A percentile compares a stretch with the other conserved stretches of the same genome.
Conservation (phyloP, 2,888 invertebrate species). For the Spisula subtruncata region DNA sequence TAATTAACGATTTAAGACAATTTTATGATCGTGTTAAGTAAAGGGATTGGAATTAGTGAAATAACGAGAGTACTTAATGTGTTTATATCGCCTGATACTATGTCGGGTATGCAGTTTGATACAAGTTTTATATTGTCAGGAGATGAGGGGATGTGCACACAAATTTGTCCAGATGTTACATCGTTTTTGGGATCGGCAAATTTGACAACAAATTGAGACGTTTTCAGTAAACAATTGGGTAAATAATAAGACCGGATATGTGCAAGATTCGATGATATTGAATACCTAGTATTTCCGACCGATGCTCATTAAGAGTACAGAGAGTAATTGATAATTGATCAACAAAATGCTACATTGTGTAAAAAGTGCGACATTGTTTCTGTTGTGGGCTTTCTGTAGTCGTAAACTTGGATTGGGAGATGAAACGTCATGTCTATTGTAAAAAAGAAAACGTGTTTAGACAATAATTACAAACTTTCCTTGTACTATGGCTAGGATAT, state of each 20-base stretch:
- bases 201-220: background rate
- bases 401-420: too few species aligned
- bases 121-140: background rate
- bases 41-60: constrained; percentile 21
- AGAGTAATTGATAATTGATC: background rate
- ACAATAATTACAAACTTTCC: too few species aligned
- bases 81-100: background rate
- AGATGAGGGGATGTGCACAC: background rate
- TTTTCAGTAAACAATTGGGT: background rate
- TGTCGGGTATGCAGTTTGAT: background rate
- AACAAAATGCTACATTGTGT: background rate
- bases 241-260: background rate
- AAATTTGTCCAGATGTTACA: background rate
- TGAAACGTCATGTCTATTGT: too few species aligned
- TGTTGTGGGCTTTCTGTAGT: too few species aligned
- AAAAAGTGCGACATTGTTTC: background rate
- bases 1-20: constrained; percentile 38
- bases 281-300: constrained; percentile 9
- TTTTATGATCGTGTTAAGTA: constrained; percentile 31
- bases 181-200: background rate
- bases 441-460: too few species aligned
- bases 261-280: background rate
- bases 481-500: too few species aligned
- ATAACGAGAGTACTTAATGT: background rate
- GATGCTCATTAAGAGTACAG: background rate